Evolutionary conservation across 2,888 invertebrate species (phyloP).

Genomic region (Venustoraphidia nigricollis): DNA sequence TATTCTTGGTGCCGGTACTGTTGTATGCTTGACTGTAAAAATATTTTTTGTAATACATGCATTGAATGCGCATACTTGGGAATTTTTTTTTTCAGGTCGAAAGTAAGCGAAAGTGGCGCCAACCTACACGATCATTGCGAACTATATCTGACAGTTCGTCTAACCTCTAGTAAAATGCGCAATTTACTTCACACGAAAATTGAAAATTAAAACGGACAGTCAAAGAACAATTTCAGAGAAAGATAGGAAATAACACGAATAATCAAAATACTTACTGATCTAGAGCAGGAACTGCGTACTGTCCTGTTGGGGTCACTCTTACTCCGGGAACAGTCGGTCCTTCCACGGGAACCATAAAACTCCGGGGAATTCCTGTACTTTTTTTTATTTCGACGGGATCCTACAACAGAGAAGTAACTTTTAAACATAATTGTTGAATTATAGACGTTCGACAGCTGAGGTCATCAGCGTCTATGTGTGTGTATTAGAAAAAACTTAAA

Average conservation of each 20-base stretch:
- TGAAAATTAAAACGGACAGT: conserved; percentile 1
- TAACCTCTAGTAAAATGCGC: no score
- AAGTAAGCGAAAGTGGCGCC: no score
- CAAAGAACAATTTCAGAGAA: neutral
- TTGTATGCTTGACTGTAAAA: conserved; percentile 59
- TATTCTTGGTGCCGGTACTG: conserved; percentile 38
- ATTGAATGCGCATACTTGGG: neutral
- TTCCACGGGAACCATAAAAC: conserved; percentile 89
- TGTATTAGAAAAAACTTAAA: no score
- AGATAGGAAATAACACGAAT: neutral
- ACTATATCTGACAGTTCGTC: no score
- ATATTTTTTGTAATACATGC: conserved; percentile 3
- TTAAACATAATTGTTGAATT: conserved; percentile 2
- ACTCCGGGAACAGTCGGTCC: conserved; percentile 81
- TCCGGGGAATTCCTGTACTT: conserved; percentile 93
- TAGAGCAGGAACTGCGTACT: conserved; percentile 75
- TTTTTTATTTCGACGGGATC: conserved; percentile 71
- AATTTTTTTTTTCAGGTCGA: no score
- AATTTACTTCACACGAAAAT: no score
- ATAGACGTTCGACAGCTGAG: no score
- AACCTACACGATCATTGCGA: no score
- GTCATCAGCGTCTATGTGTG: no score
- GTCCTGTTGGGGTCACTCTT: conserved; percentile 76
- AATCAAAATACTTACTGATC: conserved; percentile 53
- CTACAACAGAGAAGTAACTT: conserved; percentile 22